Evolutionary conservation across 1,140 invertebrate genomes (phyloP).

Genomic region (Asbolus verrucosus): DNA sequence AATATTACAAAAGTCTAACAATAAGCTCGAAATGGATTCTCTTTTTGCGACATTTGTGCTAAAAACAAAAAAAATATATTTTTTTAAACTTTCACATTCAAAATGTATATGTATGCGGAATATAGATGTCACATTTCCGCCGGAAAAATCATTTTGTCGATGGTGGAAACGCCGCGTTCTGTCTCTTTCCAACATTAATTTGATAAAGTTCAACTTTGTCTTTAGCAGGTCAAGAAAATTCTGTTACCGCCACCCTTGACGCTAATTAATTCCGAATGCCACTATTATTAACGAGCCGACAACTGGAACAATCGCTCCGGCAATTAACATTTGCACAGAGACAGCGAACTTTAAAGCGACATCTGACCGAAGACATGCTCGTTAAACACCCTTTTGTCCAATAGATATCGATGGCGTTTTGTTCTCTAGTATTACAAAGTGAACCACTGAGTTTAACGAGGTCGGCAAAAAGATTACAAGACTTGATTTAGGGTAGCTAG

Average conservation of each 20-base stretch:
- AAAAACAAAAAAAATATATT: too few relatives aligned
- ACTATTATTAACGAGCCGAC: conserved; percentile 33
- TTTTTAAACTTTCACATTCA: background rate
- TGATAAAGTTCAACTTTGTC: too few relatives aligned
- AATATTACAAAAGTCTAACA: too few relatives aligned
- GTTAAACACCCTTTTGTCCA: conserved; percentile 34
- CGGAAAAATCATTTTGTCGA: background rate
- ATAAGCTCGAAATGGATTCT: too few relatives aligned
- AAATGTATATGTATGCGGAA: too few relatives aligned
- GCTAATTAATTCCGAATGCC: conserved; percentile 32
- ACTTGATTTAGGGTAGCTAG: too few relatives aligned
- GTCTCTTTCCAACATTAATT: too few relatives aligned
- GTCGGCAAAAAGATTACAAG: background rate
- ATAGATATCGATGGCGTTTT: conserved; percentile 27
- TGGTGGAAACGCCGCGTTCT: too few relatives aligned
- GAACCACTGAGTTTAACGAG: background rate
- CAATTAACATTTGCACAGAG: conserved; percentile 33
- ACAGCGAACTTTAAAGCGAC: conserved; percentile 27
- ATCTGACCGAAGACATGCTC: conserved; percentile 36
- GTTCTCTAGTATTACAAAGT: background rate
- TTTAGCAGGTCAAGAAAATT: background rate
- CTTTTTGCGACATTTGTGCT: too few relatives aligned
- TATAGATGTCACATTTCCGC: too few relatives aligned
- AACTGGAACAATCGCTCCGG: conserved; percentile 14
- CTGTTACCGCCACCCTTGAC: background rate